Percentiles rank a stretch among this genome's conserved stretches.
These are phyloP conservation scores for Myotis vivesi DNA, from an alignment of 2,797 vertebrate species.

Conservation along the genomic window DNA sequence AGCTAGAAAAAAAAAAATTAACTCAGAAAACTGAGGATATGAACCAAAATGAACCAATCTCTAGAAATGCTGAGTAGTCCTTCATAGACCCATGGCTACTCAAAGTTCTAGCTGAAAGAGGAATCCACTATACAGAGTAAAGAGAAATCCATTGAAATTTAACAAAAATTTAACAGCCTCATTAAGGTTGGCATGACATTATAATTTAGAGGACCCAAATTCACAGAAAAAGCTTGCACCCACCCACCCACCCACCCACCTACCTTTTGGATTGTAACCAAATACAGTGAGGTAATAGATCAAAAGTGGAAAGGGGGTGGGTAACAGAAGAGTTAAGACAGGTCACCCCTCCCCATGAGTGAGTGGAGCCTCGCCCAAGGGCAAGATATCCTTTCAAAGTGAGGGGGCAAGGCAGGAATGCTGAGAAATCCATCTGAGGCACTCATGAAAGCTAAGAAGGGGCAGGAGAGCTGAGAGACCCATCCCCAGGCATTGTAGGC, in stretches of 20 bases:
- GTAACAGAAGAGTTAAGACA: background rate
- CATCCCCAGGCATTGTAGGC: background rate
- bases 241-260: background rate
- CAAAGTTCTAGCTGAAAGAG: background rate
- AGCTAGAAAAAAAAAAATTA: background rate
- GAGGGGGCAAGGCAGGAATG: background rate
- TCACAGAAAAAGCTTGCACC: background rate
- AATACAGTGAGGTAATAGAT: background rate
- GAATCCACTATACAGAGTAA: background rate
- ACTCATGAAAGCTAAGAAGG: background rate
- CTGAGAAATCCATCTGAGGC: background rate
- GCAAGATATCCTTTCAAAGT: background rate
- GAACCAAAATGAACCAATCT: slow-evolving; percentile 7
- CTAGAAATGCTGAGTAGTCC: background rate
- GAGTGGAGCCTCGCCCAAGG: background rate
- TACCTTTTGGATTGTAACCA: background rate
- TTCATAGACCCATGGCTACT: background rate
- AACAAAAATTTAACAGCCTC: background rate
- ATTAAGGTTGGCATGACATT: background rate
- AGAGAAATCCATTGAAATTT: background rate
- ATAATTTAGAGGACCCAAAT: background rate
- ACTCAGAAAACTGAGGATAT: background rate
- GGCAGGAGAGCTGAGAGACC: background rate
- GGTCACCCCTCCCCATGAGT: background rate
- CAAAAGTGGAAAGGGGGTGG: background rate